phyloP scores from a whole-genome alignment of 1,140 invertebrate species.

The Nilaparvata lugens region DNA sequence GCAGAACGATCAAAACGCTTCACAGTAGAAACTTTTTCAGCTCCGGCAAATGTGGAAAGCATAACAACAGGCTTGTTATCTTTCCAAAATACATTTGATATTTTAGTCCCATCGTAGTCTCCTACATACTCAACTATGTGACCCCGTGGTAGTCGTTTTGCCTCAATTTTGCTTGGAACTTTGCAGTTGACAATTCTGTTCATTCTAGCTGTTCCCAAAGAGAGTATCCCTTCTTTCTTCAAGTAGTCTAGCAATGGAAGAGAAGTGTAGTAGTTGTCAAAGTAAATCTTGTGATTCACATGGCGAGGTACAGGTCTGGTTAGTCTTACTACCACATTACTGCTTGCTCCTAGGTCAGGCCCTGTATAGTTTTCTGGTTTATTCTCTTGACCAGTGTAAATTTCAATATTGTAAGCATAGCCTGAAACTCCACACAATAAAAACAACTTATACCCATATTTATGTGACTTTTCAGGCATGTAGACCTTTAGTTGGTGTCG shows the following conservation, averaged over 20 bases:
- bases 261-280: conserved; percentile 28
- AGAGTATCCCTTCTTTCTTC: conserved; percentile 17
- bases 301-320: conserved; percentile 14
- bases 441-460: too few relatives aligned
- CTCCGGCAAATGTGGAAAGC: conserved; percentile 34
- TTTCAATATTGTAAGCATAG: too few relatives aligned
- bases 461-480: too few relatives aligned
- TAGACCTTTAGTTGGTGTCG: too few relatives aligned
- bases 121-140: conserved; percentile 13
- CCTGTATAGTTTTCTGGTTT: too few relatives aligned
- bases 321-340: conserved; percentile 23
- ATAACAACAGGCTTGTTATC: too few relatives aligned
- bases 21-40: conserved; percentile 29
- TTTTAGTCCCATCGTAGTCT: conserved; percentile 14
- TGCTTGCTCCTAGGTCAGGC: too few relatives aligned
- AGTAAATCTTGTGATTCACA: conserved; percentile 22
- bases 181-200: conserved; percentile 22
- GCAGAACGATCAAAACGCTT: conserved; percentile 31
- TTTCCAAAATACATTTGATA: conserved; percentile 22
- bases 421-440: too few relatives aligned
- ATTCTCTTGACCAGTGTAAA: too few relatives aligned
- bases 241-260: conserved; percentile 19
- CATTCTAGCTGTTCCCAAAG: conserved; percentile 16
- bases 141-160: conserved; percentile 20
- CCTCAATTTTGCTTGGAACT: conserved; percentile 19